phyloP scores from a whole-genome alignment of 2,888 invertebrate genomes.

The Chloromyia formosa region DNA sequence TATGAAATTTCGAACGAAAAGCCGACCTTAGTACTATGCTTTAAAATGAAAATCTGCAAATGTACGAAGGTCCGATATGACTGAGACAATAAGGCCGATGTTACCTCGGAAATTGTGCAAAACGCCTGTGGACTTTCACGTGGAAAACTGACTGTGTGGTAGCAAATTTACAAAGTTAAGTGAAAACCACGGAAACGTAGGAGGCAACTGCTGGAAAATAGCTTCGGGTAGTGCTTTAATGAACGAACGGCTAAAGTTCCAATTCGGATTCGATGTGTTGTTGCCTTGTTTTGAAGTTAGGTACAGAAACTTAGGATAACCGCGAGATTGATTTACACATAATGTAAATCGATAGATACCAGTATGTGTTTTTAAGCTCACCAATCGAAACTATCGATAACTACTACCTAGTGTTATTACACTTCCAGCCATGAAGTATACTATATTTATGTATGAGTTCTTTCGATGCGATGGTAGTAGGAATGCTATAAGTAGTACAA shows the following conservation, averaged over 20 bases:
- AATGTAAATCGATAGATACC: no score
- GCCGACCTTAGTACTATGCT: no score
- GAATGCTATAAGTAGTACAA: no score
- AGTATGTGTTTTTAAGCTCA: no score
- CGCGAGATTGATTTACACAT: no score
- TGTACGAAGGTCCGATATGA: constrained; percentile 25
- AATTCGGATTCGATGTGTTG: neutral
- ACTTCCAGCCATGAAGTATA: no score
- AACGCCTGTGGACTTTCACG: constrained; percentile 41
- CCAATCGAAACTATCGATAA: no score
- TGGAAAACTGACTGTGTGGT: constrained; percentile 23
- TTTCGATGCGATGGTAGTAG: no score
- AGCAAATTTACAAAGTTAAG: constrained; percentile 39
- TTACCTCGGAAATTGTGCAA: constrained; percentile 40
- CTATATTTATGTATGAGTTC: no score
- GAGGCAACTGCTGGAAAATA: constrained; percentile 35
- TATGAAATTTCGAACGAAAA: no score
- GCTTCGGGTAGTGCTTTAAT: constrained; percentile 41
- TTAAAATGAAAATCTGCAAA: constrained; percentile 2
- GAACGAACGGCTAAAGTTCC: neutral
- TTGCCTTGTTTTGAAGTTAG: neutral
- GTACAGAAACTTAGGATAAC: no score
- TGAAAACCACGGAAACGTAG: constrained; percentile 39
- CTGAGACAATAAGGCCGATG: constrained; percentile 5
- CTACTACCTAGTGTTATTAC: no score